A percentile compares a stretch with the other conserved stretches of the same genome.
phyloP scores from a whole-genome alignment of 2,113 vertebrate species.

The Prunella himalayana region DNA sequence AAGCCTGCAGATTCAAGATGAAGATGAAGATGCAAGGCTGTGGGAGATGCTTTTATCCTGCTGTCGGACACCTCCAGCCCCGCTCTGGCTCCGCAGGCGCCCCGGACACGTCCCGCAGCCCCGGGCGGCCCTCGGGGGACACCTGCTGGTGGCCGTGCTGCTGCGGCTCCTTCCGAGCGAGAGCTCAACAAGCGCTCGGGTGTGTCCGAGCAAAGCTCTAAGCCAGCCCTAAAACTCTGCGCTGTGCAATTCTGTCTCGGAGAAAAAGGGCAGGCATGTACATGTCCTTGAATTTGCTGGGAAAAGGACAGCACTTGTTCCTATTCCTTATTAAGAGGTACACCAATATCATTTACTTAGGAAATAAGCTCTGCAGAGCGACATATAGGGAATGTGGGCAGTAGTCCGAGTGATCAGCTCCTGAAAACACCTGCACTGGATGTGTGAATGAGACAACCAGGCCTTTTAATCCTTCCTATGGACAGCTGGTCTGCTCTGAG shows the following conservation, averaged over 20 bases:
- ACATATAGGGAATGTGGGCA: not conserved
- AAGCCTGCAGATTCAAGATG: not conserved
- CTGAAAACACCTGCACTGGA: not conserved
- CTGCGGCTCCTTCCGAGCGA: not conserved
- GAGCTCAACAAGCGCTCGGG: rapidly evolving
- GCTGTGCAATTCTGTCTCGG: not conserved
- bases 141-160: not conserved
- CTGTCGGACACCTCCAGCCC: not conserved
- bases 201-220: not conserved
- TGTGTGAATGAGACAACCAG: not conserved
- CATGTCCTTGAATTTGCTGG: not conserved
- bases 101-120: not conserved
- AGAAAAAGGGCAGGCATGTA: not conserved
- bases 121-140: not conserved
- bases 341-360: not conserved
- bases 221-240: not conserved
- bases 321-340: not conserved
- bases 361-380: not conserved
- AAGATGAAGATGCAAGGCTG: not conserved
- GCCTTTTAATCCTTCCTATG: not conserved
- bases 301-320: not conserved
- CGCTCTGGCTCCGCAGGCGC: rapidly evolving
- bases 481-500: not conserved
- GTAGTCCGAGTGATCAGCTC: not conserved
- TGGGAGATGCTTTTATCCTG: not conserved